Evolutionary conservation across 2,888 invertebrate species (phyloP).

Genomic region (Lepidonotus clava): DNA sequence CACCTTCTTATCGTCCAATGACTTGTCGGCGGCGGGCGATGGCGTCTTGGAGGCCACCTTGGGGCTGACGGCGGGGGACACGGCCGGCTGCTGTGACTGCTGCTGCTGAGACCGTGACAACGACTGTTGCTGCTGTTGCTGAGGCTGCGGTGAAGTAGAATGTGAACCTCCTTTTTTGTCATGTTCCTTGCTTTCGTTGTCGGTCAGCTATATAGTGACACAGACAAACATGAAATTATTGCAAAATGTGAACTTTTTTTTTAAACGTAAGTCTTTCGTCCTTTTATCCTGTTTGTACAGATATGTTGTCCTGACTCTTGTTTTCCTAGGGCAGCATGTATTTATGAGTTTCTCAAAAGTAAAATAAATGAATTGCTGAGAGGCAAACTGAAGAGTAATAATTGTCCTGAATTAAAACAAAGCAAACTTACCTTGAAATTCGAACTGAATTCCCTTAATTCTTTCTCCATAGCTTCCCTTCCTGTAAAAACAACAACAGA

Average conservation of each 20-base stretch:
- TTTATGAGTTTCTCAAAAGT: too few species aligned
- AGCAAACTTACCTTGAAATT: slow-evolving; percentile 50
- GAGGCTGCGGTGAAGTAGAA: slow-evolving; percentile 39
- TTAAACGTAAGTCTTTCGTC: too few species aligned
- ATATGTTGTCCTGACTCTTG: too few species aligned
- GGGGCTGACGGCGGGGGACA: slow-evolving; percentile 20
- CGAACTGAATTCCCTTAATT: slow-evolving; percentile 46
- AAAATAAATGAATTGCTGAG: not conserved
- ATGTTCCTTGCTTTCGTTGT: slow-evolving; percentile 44
- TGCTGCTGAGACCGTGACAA: not conserved
- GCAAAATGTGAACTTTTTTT: not conserved
- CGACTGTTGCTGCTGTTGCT: not conserved
- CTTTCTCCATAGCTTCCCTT: slow-evolving; percentile 19
- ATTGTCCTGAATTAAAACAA: not conserved
- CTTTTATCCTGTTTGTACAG: too few species aligned
- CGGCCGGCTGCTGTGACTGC: not conserved
- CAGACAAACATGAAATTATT: not conserved
- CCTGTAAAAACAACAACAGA: too few species aligned
- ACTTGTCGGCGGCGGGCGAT: not conserved
- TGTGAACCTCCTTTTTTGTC: not conserved
- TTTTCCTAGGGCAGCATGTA: too few species aligned
- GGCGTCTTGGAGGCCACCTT: slow-evolving; percentile 42
- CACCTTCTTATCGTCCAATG: not conserved
- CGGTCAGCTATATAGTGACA: not conserved
- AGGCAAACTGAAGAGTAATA: not conserved